Base-by-base conservation (phyloP, 92 coral and sea anemone genomes). In the Bergia sp. region DNA sequence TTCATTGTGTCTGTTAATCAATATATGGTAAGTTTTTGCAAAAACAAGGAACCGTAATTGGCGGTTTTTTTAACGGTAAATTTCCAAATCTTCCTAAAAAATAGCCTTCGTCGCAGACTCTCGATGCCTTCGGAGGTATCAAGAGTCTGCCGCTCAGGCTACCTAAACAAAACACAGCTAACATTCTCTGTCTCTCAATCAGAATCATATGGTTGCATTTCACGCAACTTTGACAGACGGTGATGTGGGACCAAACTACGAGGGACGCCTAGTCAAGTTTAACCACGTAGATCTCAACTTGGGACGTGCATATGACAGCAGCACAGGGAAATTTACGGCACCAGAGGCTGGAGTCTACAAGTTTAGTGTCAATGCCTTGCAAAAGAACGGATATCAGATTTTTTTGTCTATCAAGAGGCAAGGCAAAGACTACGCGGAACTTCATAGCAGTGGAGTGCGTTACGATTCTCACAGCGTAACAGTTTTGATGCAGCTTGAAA, bases 241-340 rank as follows among this genome's bases (percentile, higher is more conserved):
- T 58, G 66, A 85, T n/a, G 45, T 84, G 77, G 92, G 92, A 61
- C 92, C 92, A 18, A 89, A 64, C 69, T 85, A 89, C 82, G 89
- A 86, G 74, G 77, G 57, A 40, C 85, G 77, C 82, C 85, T 86
- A 57, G 88, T 89, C 79, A 89, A 85, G 66, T 89, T 89, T 55
- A 89, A 89, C 78, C 71, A 83, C 71, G 92, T 89, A 23, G 73
- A 86, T 20, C 44, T 89, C 15, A 89, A 89, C 65, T 37, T 85
- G 53, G 92, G 92, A 65, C 53, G 61, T 10, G 92, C 85, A 20
- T 89, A 89, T 38, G 58, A 76, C 77, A 50, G 73, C 20, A 77
- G 64, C 36, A 85, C 79, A 37, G 92, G 92, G 42, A 89, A 85
- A 39, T 89, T 89, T 75, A 89, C 89, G 29, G 92, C 92, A 1